Conservation (phyloP, 2,888 invertebrate genomes). For the Synanthedon andrenaeformis region DNA sequence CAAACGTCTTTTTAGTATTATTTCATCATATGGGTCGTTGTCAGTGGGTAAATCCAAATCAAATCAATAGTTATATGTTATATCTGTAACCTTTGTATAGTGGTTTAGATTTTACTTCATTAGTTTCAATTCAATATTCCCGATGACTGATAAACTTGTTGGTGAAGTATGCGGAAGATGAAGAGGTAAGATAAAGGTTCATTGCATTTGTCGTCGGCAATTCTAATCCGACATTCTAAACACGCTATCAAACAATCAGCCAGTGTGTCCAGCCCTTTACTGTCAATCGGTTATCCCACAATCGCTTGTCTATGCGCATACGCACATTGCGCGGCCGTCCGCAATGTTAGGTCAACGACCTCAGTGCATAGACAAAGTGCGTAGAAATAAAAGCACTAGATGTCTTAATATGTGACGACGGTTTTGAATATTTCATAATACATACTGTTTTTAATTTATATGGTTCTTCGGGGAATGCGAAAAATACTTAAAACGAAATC, state of each 20-base stretch:
- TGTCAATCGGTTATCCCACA: constrained; percentile 33
- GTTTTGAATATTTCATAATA: too few relatives aligned
- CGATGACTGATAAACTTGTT: background rate
- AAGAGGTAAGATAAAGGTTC: background rate
- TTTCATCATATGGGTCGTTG: too few relatives aligned
- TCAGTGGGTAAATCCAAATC: too few relatives aligned
- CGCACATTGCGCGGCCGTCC: constrained; percentile 33
- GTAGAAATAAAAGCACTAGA: constrained; percentile 24
- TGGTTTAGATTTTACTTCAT: too few relatives aligned
- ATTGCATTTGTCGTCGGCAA: background rate
- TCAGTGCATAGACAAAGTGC: constrained; percentile 14
- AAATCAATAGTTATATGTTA: too few relatives aligned
- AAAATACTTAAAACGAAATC: too few relatives aligned
- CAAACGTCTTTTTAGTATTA: too few relatives aligned
- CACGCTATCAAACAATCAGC: background rate
- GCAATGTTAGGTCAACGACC: constrained; percentile 51
- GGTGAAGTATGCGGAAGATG: background rate
- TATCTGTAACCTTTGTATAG: too few relatives aligned
- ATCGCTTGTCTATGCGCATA: constrained; percentile 42
- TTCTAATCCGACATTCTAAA: background rate
- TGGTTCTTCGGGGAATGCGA: too few relatives aligned
- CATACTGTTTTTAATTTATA: too few relatives aligned
- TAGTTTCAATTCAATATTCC: too few relatives aligned
- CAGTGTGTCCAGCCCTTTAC: background rate
- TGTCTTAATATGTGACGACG: background rate